Evolutionary conservation across 2,888 invertebrate genomes (phyloP).

Genomic region (Rhagonycha lutea): DNA sequence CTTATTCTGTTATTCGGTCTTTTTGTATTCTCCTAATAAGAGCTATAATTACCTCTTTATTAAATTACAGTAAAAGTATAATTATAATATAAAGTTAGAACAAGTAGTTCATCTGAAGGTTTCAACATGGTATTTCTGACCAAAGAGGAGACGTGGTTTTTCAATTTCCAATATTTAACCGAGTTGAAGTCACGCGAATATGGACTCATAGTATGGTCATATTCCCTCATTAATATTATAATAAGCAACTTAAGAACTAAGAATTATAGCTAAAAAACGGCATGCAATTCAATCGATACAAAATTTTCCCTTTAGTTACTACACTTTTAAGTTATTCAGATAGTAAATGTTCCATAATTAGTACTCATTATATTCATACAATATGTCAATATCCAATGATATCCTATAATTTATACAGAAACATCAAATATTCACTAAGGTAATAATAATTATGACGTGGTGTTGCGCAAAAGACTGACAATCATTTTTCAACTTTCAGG

Average conservation of each 20-base stretch:
- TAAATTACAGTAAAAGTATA: not conserved
- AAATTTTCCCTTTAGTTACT: conserved; percentile 19
- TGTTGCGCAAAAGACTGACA: not conserved
- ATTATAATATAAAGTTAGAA: not conserved
- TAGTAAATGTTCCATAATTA: conserved; percentile 17
- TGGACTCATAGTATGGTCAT: conserved; percentile 32
- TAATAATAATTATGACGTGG: conserved; percentile 2
- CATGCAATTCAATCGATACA: conserved; percentile 12
- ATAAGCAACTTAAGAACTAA: conserved; percentile 16
- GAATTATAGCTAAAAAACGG: conserved; percentile 13
- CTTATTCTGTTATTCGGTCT: not conserved
- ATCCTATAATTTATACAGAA: not conserved
- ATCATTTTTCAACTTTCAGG: not conserved
- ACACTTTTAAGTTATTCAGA: conserved; percentile 25
- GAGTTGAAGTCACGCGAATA: conserved; percentile 34
- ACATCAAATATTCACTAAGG: not conserved
- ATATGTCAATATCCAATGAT: not conserved
- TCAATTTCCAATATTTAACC: conserved; percentile 28
- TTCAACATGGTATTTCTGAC: not conserved
- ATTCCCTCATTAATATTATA: conserved; percentile 38
- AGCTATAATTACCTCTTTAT: not conserved
- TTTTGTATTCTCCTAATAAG: not conserved
- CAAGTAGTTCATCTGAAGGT: not conserved
- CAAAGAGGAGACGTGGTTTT: conserved; percentile 15
- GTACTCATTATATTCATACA: not conserved